Percentiles rank a stretch among this genome's conserved stretches.
Evolutionary conservation across 1,140 invertebrate species (phyloP).

Genomic region (Hirudo medicinalis): DNA sequence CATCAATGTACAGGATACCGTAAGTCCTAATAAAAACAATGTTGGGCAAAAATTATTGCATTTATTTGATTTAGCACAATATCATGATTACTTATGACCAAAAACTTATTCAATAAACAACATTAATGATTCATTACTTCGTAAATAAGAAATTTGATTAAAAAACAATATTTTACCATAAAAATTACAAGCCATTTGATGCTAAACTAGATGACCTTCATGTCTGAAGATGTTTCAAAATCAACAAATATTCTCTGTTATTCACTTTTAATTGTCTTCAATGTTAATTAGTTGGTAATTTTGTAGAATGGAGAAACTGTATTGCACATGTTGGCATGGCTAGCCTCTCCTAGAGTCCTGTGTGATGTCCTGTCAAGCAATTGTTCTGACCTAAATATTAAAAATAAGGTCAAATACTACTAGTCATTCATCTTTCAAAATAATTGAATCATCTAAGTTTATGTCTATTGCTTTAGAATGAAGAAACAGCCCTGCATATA

Average conservation of each 20-base stretch:
- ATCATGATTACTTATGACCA: too few relatives aligned
- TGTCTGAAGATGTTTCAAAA: too few relatives aligned
- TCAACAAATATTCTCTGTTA: neutral
- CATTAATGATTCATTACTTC: too few relatives aligned
- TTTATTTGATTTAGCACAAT: too few relatives aligned
- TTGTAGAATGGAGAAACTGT: constrained; percentile 47
- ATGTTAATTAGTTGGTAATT: constrained; percentile 19
- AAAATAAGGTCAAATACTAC: constrained; percentile 31
- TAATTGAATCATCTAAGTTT: too few relatives aligned
- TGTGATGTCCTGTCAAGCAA: constrained; percentile 25
- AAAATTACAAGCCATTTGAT: too few relatives aligned
- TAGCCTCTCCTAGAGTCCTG: constrained; percentile 45
- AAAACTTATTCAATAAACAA: too few relatives aligned
- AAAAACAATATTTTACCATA: too few relatives aligned
- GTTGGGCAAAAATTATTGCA: too few relatives aligned
- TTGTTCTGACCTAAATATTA: constrained; percentile 37
- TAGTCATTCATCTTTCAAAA: too few relatives aligned
- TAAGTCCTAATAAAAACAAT: constrained; percentile 28
- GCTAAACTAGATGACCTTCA: too few relatives aligned
- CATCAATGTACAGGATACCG: constrained; percentile 44
- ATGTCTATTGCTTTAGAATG: constrained; percentile 40
- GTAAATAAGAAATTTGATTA: too few relatives aligned
- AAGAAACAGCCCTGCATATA: constrained; percentile 48
- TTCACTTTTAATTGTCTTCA: constrained; percentile 3
- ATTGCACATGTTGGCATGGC: constrained; percentile 48